Conservation (phyloP, 2,888 invertebrate species). For the Thymelicus lineola region DNA sequence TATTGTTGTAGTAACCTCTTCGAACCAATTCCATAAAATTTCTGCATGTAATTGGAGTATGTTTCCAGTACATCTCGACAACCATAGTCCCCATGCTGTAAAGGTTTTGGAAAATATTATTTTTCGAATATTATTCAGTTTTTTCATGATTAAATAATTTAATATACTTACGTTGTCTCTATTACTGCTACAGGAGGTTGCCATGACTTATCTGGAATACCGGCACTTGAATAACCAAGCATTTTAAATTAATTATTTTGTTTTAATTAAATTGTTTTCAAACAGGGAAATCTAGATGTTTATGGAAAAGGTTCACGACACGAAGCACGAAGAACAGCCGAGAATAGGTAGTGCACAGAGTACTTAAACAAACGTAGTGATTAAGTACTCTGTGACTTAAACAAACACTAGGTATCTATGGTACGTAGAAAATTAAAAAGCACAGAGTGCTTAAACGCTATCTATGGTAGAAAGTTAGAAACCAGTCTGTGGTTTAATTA, state of each 20-base stretch:
- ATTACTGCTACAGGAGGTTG: conserved; percentile 93
- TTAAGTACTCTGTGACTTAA: too few relatives aligned
- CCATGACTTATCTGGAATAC: conserved; percentile 95
- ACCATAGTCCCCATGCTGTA: conserved; percentile 95
- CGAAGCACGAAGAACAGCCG: too few relatives aligned
- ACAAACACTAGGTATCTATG: too few relatives aligned
- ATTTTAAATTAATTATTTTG: conserved; percentile 47
- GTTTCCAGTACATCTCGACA: conserved; percentile 99
- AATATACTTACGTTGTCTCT: conserved; percentile 90
- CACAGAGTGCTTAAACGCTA: not conserved
- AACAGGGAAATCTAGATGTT: too few relatives aligned
- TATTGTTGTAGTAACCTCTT: conserved; percentile 97
- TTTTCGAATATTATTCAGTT: not conserved
- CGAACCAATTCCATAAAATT: conserved; percentile 98
- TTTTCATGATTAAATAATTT: too few relatives aligned
- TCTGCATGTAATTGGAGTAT: conserved; percentile 98
- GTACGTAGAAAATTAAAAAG: not conserved
- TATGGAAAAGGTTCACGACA: too few relatives aligned
- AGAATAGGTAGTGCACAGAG: too few relatives aligned
- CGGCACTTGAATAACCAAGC: conserved; percentile 85
- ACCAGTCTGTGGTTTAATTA: too few relatives aligned
- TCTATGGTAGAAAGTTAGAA: too few relatives aligned
- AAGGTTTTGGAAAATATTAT: conserved; percentile 13
- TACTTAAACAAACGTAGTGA: too few relatives aligned
- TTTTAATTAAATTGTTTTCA: too few relatives aligned